Percentiles rank a stretch among this genome's conserved stretches.
Conservation (phyloP, 1,140 invertebrate genomes). For the Sitobion miscanthi region DNA sequence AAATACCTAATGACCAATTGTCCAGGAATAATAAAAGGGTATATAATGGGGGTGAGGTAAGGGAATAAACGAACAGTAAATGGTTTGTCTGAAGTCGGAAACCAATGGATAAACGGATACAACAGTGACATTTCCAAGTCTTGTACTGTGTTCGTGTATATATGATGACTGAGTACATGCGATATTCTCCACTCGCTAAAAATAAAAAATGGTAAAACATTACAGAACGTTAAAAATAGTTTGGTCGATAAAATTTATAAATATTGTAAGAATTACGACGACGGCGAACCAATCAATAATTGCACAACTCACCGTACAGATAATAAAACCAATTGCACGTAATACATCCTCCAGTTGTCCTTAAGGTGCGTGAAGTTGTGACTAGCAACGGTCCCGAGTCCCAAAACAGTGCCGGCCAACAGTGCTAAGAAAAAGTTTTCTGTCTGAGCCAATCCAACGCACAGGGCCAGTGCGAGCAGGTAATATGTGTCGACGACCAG, state of each 20-base stretch:
- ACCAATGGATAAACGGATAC: conserved; percentile 76
- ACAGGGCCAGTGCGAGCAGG: conserved; percentile 64
- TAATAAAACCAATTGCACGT: conserved; percentile 60
- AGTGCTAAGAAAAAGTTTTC: conserved; percentile 63
- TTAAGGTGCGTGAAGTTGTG: conserved; percentile 85
- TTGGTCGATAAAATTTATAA: too few species aligned
- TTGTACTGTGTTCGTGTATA: conserved; percentile 79
- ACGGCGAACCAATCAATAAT: background rate
- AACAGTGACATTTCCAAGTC: conserved; percentile 76
- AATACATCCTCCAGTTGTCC: conserved; percentile 83
- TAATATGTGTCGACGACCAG: conserved; percentile 64
- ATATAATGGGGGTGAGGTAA: conserved; percentile 66
- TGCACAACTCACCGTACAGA: conserved; percentile 16
- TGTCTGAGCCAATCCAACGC: conserved; percentile 65
- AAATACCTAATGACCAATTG: conserved; percentile 65
- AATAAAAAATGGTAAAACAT: conserved; percentile 58
- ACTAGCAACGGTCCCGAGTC: conserved; percentile 67
- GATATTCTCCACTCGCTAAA: conserved; percentile 77
- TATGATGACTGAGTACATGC: conserved; percentile 80
- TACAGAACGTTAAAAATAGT: background rate
- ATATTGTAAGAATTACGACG: background rate
- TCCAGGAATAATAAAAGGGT: conserved; percentile 62
- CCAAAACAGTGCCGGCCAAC: conserved; percentile 67
- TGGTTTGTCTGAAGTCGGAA: conserved; percentile 67
- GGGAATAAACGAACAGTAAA: conserved; percentile 61